Conservation (phyloP, 1,140 invertebrate genomes). For the Aphaenogaster ashmeadi region DNA sequence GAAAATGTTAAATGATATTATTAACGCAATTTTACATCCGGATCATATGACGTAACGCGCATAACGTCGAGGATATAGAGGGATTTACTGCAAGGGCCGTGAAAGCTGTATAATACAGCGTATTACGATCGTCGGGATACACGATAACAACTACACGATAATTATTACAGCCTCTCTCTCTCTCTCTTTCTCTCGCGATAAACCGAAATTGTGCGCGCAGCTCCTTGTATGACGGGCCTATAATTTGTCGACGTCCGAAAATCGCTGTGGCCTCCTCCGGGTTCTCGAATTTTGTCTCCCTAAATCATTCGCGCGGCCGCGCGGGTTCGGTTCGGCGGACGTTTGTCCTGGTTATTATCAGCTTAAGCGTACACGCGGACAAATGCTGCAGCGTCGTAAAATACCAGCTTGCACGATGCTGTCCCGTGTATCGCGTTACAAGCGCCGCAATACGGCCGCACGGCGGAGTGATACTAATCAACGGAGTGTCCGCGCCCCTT, state of each 20-base stretch:
- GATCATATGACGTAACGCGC: background rate
- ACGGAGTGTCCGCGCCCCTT: slow-evolving; percentile 74
- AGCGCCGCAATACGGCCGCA: slow-evolving; percentile 64
- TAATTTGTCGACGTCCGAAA: slow-evolving; percentile 54
- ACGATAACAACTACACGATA: slow-evolving; percentile 52
- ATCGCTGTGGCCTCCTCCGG: background rate
- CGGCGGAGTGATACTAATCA: slow-evolving; percentile 73
- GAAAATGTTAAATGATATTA: slow-evolving; percentile 17
- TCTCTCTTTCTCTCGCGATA: background rate
- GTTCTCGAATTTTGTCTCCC: slow-evolving; percentile 50
- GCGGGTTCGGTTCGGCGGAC: slow-evolving; percentile 50
- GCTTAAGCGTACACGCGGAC: slow-evolving; percentile 71
- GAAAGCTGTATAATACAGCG: slow-evolving; percentile 47
- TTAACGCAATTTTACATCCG: slow-evolving; percentile 23
- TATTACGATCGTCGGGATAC: slow-evolving; percentile 57
- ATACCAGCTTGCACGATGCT: slow-evolving; percentile 63
- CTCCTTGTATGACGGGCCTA: slow-evolving; percentile 41
- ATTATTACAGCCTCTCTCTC: slow-evolving; percentile 47
- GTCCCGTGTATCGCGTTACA: slow-evolving; percentile 69
- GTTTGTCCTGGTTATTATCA: slow-evolving; percentile 75
- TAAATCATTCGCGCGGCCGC: slow-evolving; percentile 66
- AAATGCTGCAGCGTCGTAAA: slow-evolving; percentile 75
- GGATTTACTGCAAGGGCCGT: slow-evolving; percentile 38
- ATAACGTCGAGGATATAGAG: slow-evolving; percentile 32
- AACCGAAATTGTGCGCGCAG: slow-evolving; percentile 27